Evolutionary conservation across 2,113 vertebrate genomes (phyloP).

Genomic region (Mustela lutreola): DNA sequence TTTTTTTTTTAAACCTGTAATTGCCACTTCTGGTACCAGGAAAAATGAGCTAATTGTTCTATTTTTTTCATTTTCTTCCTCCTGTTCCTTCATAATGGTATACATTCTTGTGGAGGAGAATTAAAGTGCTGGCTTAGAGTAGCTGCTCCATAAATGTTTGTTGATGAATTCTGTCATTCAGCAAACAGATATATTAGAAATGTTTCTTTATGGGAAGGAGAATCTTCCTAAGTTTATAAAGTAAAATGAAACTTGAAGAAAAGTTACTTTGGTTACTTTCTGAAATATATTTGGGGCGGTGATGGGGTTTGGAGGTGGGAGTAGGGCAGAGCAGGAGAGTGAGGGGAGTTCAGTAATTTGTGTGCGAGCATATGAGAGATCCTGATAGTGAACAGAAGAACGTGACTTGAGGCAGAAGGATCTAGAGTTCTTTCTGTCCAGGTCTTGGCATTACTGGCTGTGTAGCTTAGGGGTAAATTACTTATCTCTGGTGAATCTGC

Average conservation of each 20-base stretch:
- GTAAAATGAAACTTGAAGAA: not conserved
- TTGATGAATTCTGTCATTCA: not conserved
- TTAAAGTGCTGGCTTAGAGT: not conserved
- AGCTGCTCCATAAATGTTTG: not conserved
- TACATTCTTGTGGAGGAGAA: not conserved
- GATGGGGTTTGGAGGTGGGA: not conserved
- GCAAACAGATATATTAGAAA: not conserved
- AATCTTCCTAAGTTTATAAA: slow-evolving; percentile 28
- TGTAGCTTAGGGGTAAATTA: not conserved
- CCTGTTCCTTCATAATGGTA: not conserved
- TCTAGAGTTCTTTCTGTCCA: not conserved
- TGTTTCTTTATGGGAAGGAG: not conserved
- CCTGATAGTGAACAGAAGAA: not conserved
- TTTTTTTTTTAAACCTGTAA: not conserved
- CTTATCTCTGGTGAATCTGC: not conserved
- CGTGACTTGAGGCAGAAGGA: not conserved
- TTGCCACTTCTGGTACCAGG: not conserved
- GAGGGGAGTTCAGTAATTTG: not conserved
- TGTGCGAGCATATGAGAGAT: not conserved
- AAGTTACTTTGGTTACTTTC: not conserved
- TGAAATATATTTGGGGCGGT: not conserved
- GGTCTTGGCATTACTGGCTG: not conserved
- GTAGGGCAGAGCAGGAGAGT: not conserved
- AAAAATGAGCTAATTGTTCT: not conserved
- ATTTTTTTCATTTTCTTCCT: not conserved